Percentiles rank a stretch among this genome's conserved stretches.
phyloP scores from a whole-genome alignment of 1,140 invertebrate genomes.

The Trachymyrmex septentrionalis region DNA sequence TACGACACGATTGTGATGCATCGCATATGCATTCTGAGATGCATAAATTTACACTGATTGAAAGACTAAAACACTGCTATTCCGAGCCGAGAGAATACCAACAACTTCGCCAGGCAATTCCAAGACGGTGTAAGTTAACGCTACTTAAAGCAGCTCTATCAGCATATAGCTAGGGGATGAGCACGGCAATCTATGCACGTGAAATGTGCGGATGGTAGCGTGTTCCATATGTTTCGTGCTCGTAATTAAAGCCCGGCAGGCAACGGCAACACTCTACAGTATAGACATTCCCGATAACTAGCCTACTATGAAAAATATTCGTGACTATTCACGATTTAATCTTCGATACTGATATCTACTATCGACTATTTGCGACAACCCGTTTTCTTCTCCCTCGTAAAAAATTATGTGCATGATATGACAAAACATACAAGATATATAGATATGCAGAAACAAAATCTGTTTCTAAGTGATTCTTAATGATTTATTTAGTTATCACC shows the following conservation, averaged over 20 bases:
- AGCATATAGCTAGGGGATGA: background rate
- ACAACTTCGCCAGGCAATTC: conserved; percentile 43
- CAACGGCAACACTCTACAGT: conserved; percentile 49
- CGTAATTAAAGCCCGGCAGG: conserved; percentile 71
- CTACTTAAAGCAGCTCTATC: conserved; percentile 43
- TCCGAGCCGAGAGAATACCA: conserved; percentile 21
- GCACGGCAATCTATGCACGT: conserved; percentile 24
- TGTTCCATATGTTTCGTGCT: conserved; percentile 66
- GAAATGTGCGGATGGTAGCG: conserved; percentile 58
- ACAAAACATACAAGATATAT: background rate
- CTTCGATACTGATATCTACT: background rate
- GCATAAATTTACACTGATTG: conserved; percentile 58
- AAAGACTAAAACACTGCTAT: conserved; percentile 33
- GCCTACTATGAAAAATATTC: conserved; percentile 64
- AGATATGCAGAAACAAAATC: background rate
- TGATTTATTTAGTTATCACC: background rate
- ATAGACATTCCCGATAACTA: conserved; percentile 51
- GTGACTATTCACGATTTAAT: conserved; percentile 8
- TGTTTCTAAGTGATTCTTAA: background rate
- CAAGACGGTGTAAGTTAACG: conserved; percentile 61
- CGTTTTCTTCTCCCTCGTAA: background rate
- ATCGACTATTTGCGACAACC: background rate
- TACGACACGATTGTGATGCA: conserved; percentile 9
- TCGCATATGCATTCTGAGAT: conserved; percentile 25
- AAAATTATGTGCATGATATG: background rate